A percentile compares a stretch with the other conserved stretches of the same genome.
phyloP scores from a whole-genome alignment of 2,888 invertebrate species.

The Aquatica leii region DNA sequence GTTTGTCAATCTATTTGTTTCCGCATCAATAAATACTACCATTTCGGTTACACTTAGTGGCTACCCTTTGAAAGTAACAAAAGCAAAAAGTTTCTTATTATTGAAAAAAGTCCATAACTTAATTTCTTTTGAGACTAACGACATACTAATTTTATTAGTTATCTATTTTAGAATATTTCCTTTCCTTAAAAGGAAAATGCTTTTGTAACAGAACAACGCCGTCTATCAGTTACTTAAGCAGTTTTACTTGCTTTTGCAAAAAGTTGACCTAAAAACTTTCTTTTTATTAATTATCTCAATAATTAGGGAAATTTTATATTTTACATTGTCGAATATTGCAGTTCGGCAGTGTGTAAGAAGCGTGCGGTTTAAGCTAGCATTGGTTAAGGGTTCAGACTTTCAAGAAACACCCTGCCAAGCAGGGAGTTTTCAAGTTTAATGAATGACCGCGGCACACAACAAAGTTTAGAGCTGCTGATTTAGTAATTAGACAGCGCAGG shows the following conservation, averaged over 20 bases:
- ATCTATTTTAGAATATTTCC: too few relatives aligned
- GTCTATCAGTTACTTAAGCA: too few relatives aligned
- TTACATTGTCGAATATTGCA: constrained; percentile 43
- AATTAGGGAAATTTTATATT: constrained; percentile 50
- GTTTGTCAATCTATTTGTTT: constrained; percentile 59
- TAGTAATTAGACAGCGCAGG: constrained; percentile 59
- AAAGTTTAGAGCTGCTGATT: constrained; percentile 60
- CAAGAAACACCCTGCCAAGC: constrained; percentile 38
- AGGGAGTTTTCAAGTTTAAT: constrained; percentile 59
- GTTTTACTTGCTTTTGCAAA: too few relatives aligned
- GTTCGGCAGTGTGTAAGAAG: constrained; percentile 34
- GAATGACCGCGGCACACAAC: constrained; percentile 60
- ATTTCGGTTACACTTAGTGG: constrained; percentile 40
- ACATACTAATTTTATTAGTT: too few relatives aligned
- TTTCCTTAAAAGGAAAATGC: too few relatives aligned
- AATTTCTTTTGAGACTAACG: too few relatives aligned
- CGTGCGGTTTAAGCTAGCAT: constrained; percentile 37
- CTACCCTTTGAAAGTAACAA: constrained; percentile 21
- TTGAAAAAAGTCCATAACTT: too few relatives aligned
- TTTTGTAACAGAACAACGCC: too few relatives aligned
- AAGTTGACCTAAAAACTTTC: not conserved
- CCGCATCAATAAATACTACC: constrained; percentile 55
- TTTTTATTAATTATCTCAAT: constrained; percentile 51
- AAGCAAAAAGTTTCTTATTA: too few relatives aligned
- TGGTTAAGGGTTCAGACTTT: constrained; percentile 35